Base-by-base conservation (phyloP, 2,797 vertebrate genomes). In the Sebastes steindachneri region DNA sequence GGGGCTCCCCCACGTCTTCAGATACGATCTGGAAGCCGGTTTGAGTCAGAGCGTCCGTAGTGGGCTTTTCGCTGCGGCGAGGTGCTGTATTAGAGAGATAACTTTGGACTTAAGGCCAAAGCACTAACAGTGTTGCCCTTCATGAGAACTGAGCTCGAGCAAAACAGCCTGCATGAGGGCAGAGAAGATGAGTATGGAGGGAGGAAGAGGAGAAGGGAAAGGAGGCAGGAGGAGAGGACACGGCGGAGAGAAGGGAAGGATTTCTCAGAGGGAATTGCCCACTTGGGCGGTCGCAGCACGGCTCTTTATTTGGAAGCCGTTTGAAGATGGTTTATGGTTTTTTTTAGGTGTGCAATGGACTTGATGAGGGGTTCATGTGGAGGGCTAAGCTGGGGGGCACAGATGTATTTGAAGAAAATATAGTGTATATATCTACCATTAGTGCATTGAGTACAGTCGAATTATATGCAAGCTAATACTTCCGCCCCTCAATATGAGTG, bases 61-160 rank as follows among this genome's bases (percentile, higher is more conserved):
- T 31, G 58, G 75, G 88, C 75, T 86, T 74, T 89, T 78, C 4
- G 73, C 73, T 80, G 62, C 80, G 84, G 82, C 57, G 11, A 81
- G 81, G 80, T 83, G 82, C 75, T 87, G 91, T 77, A 68, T 88
- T 67, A 77, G 77, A 59, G 85, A 91, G 89, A 88, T 82, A 86
- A 86, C 80, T 88, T 70, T 72, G 76, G 89, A 86, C 75, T 92
- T 90, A 74, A 64, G 87, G 86, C 86, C 87, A 88, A 82, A 91
- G 86, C 82, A 73, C 79, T 77, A 21, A 77, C 76, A 78, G 70
- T 48, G 85, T 82, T 77, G 80, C 77, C 76, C 70, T 58, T 84
- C 86, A 84, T 73, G 68, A 88, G 85, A 83, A 60, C 54, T 11
- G 87, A 88, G 77, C 74, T 76, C 3, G 6, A 68, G 83, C 76